phyloP scores from a whole-genome alignment of 2,113 vertebrate genomes.

The Paramisgurnus dabryanus region DNA sequence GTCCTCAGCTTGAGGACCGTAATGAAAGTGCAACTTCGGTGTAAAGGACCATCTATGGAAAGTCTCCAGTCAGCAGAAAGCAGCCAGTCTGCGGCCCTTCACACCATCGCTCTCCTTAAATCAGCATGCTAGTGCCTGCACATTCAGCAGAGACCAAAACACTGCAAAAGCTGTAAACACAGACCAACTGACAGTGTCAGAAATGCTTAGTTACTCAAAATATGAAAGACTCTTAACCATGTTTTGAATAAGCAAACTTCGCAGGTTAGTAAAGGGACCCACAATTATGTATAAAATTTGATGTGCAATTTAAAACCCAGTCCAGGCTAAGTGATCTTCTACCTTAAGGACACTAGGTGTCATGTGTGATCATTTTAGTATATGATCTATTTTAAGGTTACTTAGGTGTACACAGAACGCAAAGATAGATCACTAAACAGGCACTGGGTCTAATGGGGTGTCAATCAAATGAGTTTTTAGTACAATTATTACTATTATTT shows the following conservation, averaged over 20 bases:
- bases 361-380: background rate
- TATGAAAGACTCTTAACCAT: background rate
- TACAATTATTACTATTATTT: background rate
- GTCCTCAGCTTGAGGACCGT: background rate
- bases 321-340: background rate
- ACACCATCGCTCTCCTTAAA: constrained; percentile 60
- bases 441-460: background rate
- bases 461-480: background rate
- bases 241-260: background rate
- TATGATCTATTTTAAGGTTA: background rate
- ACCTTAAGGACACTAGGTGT: constrained; percentile 39
- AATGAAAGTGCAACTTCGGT: constrained; percentile 58
- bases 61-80: constrained; percentile 68
- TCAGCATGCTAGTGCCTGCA: constrained; percentile 57
- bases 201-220: background rate
- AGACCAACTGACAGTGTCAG: background rate
- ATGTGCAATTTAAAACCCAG: background rate
- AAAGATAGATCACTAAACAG: too few relatives aligned
- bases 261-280: background rate
- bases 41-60: constrained; percentile 68
- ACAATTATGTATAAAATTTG: too few relatives aligned
- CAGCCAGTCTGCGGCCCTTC: constrained; percentile 41
- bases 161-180: background rate
- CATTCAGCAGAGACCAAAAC: constrained; percentile 4
- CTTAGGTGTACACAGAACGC: too few relatives aligned